Conservation (phyloP, 2,113 vertebrate genomes). For the Dasyprocta punctata region DNA sequence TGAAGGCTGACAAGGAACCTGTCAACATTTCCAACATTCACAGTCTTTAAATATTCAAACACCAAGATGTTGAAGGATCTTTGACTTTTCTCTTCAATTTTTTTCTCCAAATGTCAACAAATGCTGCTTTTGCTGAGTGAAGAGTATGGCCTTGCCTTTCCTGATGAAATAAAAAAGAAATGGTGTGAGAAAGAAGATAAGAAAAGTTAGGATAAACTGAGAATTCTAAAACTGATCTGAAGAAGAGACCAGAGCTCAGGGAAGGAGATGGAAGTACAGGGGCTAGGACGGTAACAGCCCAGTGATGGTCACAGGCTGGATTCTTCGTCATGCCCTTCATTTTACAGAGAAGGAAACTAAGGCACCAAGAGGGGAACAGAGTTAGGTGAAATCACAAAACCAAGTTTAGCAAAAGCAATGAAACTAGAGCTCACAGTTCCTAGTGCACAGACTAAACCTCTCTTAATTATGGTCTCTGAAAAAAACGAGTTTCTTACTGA, state of each 20-base stretch:
- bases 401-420: not conserved
- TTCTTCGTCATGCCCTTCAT: not conserved
- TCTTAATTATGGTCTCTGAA: not conserved
- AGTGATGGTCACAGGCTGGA: rapidly evolving
- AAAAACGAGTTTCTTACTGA: not conserved
- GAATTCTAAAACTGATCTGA: not conserved
- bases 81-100: conserved; percentile 53
- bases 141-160: conserved; percentile 34
- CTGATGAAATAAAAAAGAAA: conserved; percentile 13
- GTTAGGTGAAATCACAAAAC: not conserved
- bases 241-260: not conserved
- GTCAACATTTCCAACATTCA: conserved; percentile 51
- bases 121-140: conserved; percentile 62
- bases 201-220: not conserved
- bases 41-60: conserved; percentile 67
- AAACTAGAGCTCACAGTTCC: not conserved
- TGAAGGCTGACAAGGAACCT: conserved; percentile 52
- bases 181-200: not conserved
- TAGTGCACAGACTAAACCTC: not conserved
- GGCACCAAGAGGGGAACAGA: not conserved
- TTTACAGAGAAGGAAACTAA: not conserved
- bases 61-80: conserved; percentile 59
- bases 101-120: conserved; percentile 64
- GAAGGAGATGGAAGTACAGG: rapidly evolving
- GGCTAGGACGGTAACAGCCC: rapidly evolving